Percentiles rank a stretch among this genome's conserved stretches.
phyloP scores from a whole-genome alignment of 2,888 invertebrate genomes.

The Macrosiphum euphorbiae region DNA sequence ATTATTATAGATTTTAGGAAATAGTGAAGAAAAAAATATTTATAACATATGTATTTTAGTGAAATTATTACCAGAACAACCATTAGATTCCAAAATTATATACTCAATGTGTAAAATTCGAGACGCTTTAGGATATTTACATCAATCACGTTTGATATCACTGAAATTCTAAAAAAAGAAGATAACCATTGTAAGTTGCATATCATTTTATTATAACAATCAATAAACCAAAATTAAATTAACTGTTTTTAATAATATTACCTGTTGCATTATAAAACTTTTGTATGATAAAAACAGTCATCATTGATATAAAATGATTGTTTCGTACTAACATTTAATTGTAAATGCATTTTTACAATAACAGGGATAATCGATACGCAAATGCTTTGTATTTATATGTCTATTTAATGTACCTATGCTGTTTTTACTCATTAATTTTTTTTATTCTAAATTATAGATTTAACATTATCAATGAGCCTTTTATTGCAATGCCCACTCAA shows the following conservation, averaged over 20 bases:
- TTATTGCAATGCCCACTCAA: conserved; percentile 45
- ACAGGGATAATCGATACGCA: background rate
- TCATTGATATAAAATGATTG: background rate
- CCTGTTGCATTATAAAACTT: background rate
- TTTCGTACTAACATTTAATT: background rate
- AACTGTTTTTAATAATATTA: background rate
- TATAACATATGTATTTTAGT: conserved; percentile 20
- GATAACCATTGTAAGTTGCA: conserved; percentile 54
- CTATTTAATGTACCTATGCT: background rate
- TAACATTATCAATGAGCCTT: conserved; percentile 34
- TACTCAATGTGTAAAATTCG: conserved; percentile 38
- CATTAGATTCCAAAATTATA: conserved; percentile 36
- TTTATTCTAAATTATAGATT: conserved; percentile 42
- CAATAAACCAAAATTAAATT: background rate
- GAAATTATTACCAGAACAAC: conserved; percentile 34
- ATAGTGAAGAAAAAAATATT: background rate
- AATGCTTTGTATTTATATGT: background rate
- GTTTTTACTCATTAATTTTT: background rate
- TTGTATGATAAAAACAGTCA: background rate
- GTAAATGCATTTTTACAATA: background rate
- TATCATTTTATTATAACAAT: background rate
- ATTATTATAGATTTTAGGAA: conserved; percentile 54
- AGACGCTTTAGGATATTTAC: background rate
- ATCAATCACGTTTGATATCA: background rate
- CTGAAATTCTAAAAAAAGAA: conserved; percentile 41